These are phyloP conservation scores for Dicentrarchus labrax DNA, from an alignment of 2,113 vertebrate species.

Conservation along the genomic window DNA sequence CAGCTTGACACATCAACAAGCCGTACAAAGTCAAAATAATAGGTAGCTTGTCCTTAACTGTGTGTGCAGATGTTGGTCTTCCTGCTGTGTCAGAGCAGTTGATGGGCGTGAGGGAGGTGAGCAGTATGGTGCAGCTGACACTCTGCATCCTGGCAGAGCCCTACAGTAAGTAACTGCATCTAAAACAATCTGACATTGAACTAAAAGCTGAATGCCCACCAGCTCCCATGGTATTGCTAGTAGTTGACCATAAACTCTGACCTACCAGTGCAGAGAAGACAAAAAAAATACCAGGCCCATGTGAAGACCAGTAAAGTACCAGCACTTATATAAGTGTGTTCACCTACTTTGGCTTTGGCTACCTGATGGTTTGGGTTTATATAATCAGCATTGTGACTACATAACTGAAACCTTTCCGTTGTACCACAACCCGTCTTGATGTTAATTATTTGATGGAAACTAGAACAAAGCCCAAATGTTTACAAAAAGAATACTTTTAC, in stretches of 20 bases:
- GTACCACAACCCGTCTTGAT: background rate
- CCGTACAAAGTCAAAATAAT: background rate
- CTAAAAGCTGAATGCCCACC: background rate
- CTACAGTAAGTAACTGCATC: slow-evolving; percentile 85
- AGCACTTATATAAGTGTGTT: background rate
- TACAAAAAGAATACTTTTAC: background rate
- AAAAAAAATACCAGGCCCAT: background rate
- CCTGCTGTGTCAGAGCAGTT: slow-evolving; percentile 88
- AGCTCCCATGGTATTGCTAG: background rate
- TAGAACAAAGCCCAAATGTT: background rate
- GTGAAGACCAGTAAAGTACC: background rate
- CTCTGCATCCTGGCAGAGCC: slow-evolving; percentile 90
- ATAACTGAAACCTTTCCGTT: background rate
- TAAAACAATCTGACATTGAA: background rate
- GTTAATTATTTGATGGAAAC: background rate
- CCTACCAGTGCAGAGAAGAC: background rate
- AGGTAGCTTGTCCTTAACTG: slow-evolving; percentile 61
- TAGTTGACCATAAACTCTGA: background rate
- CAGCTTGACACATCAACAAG: background rate
- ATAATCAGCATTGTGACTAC: slow-evolving; percentile 1
- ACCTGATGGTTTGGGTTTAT: slow-evolving; percentile 3
- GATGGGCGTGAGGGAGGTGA: slow-evolving; percentile 91
- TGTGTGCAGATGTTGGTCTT: slow-evolving; percentile 86
- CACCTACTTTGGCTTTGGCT: background rate
- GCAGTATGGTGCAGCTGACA: slow-evolving; percentile 90